These are phyloP conservation scores for Peromyscus maniculatus DNA, from an alignment of 2,113 vertebrate genomes.

Conservation along the genomic window DNA sequence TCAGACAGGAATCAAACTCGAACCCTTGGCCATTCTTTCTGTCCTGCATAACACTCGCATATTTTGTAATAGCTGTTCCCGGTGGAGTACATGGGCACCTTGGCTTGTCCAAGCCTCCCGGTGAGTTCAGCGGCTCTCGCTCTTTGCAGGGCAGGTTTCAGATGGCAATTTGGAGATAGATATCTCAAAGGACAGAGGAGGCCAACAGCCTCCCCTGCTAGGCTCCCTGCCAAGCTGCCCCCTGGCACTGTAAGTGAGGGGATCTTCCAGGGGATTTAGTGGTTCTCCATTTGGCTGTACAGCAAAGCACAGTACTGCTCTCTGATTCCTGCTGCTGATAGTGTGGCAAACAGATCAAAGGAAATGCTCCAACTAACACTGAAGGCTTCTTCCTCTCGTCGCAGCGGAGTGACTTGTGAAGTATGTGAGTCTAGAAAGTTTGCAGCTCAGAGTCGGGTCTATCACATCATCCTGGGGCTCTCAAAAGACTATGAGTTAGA, in stretches of 20 bases:
- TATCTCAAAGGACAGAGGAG: conserved; percentile 17
- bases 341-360: conserved; percentile 67
- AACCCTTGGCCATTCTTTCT: not conserved
- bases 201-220: conserved; percentile 32
- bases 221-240: conserved; percentile 26
- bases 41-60: not conserved
- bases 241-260: not conserved
- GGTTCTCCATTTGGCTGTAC: conserved; percentile 24
- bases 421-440: not conserved
- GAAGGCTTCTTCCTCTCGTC: not conserved
- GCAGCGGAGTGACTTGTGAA: not conserved
- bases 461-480: not conserved
- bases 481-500: not conserved
- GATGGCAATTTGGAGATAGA: conserved; percentile 26
- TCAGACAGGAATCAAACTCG: conserved; percentile 36
- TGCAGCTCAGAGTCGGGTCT: not conserved
- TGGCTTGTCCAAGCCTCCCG: not conserved
- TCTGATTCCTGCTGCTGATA: conserved; percentile 69
- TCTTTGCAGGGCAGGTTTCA: conserved; percentile 11
- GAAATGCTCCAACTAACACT: not conserved
- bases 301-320: conserved; percentile 54
- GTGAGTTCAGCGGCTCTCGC: not conserved
- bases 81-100: not conserved
- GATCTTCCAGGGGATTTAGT: conserved; percentile 28
- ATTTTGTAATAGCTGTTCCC: not conserved